phyloP scores from a whole-genome alignment of 2,888 invertebrate species.

The Parthenolecanium corni region DNA sequence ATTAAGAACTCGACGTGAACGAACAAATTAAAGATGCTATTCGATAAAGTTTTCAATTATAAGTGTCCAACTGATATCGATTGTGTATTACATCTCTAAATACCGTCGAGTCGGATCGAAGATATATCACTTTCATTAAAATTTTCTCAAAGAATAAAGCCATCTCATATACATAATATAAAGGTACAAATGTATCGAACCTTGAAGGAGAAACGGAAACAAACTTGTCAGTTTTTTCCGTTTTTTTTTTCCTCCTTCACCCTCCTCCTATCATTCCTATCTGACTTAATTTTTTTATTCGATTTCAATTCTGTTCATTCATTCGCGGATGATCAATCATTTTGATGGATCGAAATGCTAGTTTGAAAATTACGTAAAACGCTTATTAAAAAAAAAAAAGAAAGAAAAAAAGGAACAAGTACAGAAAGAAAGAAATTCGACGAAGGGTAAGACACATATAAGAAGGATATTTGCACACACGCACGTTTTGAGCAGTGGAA shows the following conservation, averaged over 20 bases:
- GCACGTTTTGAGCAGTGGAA: neutral
- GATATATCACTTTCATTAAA: too few relatives aligned
- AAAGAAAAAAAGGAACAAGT: constrained; percentile 14
- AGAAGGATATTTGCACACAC: constrained; percentile 16
- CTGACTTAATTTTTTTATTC: constrained; percentile 6
- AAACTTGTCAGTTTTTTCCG: too few relatives aligned
- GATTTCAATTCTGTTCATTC: constrained; percentile 28
- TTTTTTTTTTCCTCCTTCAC: neutral
- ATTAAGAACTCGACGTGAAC: neutral
- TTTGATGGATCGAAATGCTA: constrained; percentile 29
- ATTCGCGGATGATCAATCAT: constrained; percentile 29
- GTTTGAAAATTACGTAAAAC: constrained; percentile 27
- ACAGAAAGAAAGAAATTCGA: neutral
- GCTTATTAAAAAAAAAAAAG: constrained; percentile 25
- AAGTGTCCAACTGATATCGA: neutral
- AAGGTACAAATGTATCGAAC: too few relatives aligned
- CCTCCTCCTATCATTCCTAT: constrained; percentile 6
- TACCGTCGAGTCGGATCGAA: too few relatives aligned
- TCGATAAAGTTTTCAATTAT: neutral
- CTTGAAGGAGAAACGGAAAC: too few relatives aligned
- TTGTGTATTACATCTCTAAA: too few relatives aligned
- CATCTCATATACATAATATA: too few relatives aligned
- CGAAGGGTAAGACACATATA: constrained; percentile 10
- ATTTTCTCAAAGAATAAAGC: too few relatives aligned
- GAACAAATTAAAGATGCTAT: neutral